Evolutionary conservation across 1,140 invertebrate genomes (phyloP).

Genomic region (Papilio polytes): DNA sequence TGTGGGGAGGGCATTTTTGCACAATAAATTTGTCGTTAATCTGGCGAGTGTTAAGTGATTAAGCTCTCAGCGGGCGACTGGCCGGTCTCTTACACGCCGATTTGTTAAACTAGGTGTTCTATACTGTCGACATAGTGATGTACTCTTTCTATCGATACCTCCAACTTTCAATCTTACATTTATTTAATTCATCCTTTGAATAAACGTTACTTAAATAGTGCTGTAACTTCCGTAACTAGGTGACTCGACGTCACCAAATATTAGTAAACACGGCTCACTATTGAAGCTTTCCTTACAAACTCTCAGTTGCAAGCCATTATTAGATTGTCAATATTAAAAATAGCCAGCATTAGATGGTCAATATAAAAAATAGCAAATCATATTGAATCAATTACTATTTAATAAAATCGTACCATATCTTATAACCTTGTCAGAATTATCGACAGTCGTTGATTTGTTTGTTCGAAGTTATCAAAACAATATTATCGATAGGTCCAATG

Average conservation of each 20-base stretch:
- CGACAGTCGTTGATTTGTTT: no score
- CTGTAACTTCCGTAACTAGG: no score
- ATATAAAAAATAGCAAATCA: no score
- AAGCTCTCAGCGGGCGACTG: constrained; percentile 70
- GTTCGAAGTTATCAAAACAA: not conserved
- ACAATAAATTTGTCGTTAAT: constrained; percentile 72
- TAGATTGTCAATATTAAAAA: no score
- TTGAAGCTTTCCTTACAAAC: no score
- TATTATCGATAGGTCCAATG: not conserved
- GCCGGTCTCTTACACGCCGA: constrained; percentile 73
- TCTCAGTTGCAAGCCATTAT: no score
- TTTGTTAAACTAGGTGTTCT: constrained; percentile 70
- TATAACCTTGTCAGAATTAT: no score
- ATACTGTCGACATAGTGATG: constrained; percentile 47
- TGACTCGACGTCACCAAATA: no score
- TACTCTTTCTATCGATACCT: constrained; percentile 43
- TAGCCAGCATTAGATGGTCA: no score
- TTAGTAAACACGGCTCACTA: no score
- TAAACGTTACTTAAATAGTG: not conserved
- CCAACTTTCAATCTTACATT: not conserved
- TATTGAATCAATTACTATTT: no score
- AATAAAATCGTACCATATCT: no score
- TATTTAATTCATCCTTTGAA: not conserved
- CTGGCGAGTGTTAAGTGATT: constrained; percentile 79
- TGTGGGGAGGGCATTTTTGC: constrained; percentile 55